Conservation (phyloP, 2,113 vertebrate genomes). For the Taurulus bubalis region DNA sequence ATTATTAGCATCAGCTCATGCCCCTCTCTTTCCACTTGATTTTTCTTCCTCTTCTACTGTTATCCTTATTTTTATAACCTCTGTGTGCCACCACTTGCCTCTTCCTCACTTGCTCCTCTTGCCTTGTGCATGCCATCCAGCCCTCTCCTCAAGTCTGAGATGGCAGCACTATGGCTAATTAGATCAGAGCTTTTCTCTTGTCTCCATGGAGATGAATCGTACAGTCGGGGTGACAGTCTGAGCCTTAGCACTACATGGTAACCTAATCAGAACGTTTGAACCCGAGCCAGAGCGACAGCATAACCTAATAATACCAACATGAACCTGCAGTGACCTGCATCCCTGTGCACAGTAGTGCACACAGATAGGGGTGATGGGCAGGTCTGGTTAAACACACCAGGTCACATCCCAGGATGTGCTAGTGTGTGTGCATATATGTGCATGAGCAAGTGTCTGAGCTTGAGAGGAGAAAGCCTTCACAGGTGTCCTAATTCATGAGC, state of each 20-base stretch:
- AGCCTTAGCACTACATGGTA: conserved; percentile 74
- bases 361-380: conserved; percentile 59
- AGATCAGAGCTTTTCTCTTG: conserved; percentile 78
- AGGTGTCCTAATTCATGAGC: conserved; percentile 81
- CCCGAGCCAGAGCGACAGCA: conserved; percentile 64
- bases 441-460: conserved; percentile 56
- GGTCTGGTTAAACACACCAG: conserved; percentile 72
- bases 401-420: conserved; percentile 64
- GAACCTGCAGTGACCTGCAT: conserved; percentile 77
- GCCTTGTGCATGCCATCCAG: conserved; percentile 51
- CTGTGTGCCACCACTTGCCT: conserved; percentile 18
- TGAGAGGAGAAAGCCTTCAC: conserved; percentile 62
- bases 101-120: conserved; percentile 42
- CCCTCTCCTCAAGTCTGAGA: conserved; percentile 60
- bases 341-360: conserved; percentile 57
- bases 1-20: conserved; percentile 44
- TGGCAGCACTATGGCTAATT: conserved; percentile 77
- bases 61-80: conserved; percentile 20
- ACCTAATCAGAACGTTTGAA: conserved; percentile 81
- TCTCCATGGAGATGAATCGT: conserved; percentile 85
- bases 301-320: conserved; percentile 76
- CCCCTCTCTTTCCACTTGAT: conserved; percentile 35
- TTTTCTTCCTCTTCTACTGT: conserved; percentile 22
- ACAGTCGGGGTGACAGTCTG: conserved; percentile 77
- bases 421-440: conserved; percentile 25